Evolutionary conservation across 2,113 vertebrate species (phyloP).

Genomic region (Coracopsis vasa): DNA sequence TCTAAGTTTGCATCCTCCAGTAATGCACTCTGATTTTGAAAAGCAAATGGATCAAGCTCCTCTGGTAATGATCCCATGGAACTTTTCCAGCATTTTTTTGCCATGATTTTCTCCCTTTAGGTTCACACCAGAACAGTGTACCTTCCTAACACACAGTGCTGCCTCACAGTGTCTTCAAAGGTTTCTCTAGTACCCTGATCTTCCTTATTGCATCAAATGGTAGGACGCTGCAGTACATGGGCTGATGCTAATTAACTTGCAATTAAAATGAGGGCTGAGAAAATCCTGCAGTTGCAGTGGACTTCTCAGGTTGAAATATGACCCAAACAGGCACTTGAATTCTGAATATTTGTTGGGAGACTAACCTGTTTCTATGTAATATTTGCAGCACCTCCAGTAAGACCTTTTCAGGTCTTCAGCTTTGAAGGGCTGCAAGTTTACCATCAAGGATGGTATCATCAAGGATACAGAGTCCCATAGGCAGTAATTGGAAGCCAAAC

Average conservation of each 20-base stretch:
- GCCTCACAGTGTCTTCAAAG: neutral
- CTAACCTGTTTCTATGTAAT: neutral
- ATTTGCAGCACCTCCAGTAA: neutral
- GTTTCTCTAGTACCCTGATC: neutral
- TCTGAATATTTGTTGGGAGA: neutral
- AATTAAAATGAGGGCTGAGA: neutral
- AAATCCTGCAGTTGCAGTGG: neutral
- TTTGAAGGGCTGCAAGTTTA: neutral
- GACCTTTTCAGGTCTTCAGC: neutral
- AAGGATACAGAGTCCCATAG: neutral
- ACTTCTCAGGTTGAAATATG: neutral
- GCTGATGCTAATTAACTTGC: neutral
- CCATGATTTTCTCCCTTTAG: neutral
- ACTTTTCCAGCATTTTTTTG: neutral
- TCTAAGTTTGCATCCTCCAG: neutral
- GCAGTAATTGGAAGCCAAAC: neutral
- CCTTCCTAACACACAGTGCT: neutral
- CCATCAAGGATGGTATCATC: neutral
- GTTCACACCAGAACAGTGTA: neutral
- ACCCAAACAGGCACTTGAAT: neutral
- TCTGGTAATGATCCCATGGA: neutral
- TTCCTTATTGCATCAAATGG: neutral
- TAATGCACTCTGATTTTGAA: neutral
- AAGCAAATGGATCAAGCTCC: neutral
- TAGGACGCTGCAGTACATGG: neutral